These are phyloP conservation scores for Kryptolebias marmoratus DNA, from an alignment of 2,113 vertebrate genomes.

Conservation along the genomic window DNA sequence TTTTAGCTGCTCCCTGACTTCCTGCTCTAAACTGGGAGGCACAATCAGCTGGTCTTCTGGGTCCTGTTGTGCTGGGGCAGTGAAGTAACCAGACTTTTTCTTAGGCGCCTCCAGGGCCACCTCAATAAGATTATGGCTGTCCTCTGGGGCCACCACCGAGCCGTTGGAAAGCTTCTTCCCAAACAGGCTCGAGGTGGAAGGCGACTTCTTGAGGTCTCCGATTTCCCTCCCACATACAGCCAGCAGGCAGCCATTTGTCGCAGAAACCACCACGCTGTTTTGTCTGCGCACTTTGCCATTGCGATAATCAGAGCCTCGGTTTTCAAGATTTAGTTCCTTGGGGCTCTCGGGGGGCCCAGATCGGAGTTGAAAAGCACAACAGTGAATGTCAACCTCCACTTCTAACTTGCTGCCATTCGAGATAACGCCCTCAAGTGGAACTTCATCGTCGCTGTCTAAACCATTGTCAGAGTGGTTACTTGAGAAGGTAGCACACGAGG, in stretches of 20 bases:
- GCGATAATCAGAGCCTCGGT: constrained; percentile 74
- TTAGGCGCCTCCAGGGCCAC: constrained; percentile 95
- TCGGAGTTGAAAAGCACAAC: constrained; percentile 86
- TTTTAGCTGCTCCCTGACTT: constrained; percentile 92
- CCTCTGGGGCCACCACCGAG: constrained; percentile 92
- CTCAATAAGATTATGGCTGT: constrained; percentile 94
- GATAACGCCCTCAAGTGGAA: constrained; percentile 90
- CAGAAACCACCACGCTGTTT: constrained; percentile 88
- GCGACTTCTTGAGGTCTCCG: constrained; percentile 89
- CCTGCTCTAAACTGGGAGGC: constrained; percentile 91
- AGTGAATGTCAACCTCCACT: constrained; percentile 97
- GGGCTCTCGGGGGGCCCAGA: constrained; percentile 67
- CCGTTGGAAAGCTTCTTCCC: constrained; percentile 95
- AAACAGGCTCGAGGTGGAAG: constrained; percentile 90
- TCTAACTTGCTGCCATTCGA: constrained; percentile 95
- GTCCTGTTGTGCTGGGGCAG: constrained; percentile 92
- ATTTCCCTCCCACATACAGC: constrained; percentile 85
- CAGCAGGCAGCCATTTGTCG: constrained; percentile 82
- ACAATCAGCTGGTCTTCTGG: constrained; percentile 95
- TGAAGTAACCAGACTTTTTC: constrained; percentile 96
- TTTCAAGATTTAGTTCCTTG: constrained; percentile 65
- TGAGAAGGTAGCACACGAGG: constrained; percentile 91
- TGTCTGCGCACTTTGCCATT: constrained; percentile 84
- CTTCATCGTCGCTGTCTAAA: constrained; percentile 94
- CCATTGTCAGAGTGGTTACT: constrained; percentile 97